A percentile compares a stretch with the other conserved stretches of the same genome.
Conservation (phyloP, 2,113 vertebrate genomes). For the Murina feae region DNA sequence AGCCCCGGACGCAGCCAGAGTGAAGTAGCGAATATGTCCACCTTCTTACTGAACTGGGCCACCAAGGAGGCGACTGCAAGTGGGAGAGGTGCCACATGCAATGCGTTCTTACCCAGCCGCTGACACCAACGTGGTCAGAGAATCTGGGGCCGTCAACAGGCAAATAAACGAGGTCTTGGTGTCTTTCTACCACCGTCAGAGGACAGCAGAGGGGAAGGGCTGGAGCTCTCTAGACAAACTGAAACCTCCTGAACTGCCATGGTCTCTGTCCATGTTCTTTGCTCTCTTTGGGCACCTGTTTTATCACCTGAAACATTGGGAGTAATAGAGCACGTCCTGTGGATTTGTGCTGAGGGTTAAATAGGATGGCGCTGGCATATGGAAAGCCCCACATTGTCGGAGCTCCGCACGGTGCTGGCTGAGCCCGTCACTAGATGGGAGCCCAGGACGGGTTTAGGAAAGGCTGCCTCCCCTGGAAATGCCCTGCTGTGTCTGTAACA, state of each 20-base stretch:
- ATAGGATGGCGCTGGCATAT: fast-evolving
- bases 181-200: neutral
- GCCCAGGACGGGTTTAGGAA: no score
- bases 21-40: neutral
- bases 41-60: neutral
- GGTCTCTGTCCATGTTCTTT: neutral
- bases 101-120: neutral
- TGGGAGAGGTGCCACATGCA: neutral
- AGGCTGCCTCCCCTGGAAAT: neutral
- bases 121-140: neutral
- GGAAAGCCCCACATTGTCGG: neutral
- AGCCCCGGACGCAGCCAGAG: no score
- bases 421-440: neutral
- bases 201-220: neutral
- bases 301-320: neutral
- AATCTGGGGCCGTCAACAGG: neutral
- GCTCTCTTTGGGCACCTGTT: neutral
- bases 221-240: neutral
- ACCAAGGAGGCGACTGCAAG: neutral
- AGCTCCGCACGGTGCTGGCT: neutral
- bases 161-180: neutral
- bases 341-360: neutral
- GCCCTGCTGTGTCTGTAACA: neutral
- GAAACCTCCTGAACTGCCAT: neutral
- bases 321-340: no score